phyloP scores from a whole-genome alignment of 2,797 vertebrate genomes.

The Simalia tracyae region DNA sequence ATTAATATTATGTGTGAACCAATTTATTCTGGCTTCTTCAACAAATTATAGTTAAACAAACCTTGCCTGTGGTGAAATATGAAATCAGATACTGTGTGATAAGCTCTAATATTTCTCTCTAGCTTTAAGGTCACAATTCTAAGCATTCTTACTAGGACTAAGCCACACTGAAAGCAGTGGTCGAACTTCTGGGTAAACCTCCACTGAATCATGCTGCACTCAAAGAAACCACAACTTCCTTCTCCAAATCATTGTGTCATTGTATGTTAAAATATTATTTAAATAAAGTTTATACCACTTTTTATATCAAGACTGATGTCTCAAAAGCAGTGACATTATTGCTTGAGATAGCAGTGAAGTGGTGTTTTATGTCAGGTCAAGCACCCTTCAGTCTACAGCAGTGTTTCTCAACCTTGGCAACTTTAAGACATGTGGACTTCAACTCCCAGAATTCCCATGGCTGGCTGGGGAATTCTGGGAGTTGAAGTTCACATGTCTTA shows the following conservation, averaged over 20 bases:
- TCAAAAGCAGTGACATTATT: background rate
- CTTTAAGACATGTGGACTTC: too few species aligned
- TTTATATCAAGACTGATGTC: background rate
- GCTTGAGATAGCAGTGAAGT: background rate
- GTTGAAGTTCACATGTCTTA: too few species aligned
- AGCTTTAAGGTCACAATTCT: background rate
- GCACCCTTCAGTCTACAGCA: background rate
- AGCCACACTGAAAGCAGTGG: background rate
- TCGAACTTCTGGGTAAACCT: background rate
- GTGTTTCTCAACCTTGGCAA: too few species aligned
- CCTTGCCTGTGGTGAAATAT: background rate
- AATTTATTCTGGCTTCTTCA: background rate
- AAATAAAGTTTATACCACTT: background rate
- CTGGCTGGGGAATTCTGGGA: too few species aligned
- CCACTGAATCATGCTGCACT: background rate
- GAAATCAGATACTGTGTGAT: background rate
- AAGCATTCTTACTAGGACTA: background rate
- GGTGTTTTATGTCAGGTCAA: background rate
- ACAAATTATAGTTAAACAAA: background rate
- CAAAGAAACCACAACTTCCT: background rate
- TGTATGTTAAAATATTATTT: background rate
- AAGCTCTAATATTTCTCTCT: background rate
- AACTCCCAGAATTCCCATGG: too few species aligned
- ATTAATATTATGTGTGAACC: background rate
- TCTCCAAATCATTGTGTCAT: background rate